A percentile compares a stretch with the other conserved stretches of the same genome.
These are phyloP conservation scores for Cartodere bifasciata DNA, from an alignment of 2,888 invertebrate genomes.

Conservation along the genomic window DNA sequence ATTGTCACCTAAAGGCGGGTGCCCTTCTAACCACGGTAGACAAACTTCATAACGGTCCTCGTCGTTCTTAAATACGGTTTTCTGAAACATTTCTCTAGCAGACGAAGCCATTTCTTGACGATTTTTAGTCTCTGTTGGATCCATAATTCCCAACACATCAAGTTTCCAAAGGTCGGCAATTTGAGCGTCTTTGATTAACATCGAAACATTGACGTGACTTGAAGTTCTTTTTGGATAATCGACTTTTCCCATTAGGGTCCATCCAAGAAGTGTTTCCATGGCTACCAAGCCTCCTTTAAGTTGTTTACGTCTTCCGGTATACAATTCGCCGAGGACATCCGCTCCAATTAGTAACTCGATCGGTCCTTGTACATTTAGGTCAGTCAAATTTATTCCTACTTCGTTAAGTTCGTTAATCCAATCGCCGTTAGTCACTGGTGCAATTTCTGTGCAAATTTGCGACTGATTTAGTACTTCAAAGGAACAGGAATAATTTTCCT, in stretches of 20 bases:
- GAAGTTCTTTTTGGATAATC: no score
- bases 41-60: slow-evolving; percentile 24
- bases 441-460: slow-evolving; percentile 3
- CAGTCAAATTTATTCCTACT: slow-evolving; percentile 1
- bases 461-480: slow-evolving; percentile 7
- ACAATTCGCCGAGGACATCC: slow-evolving; percentile 6
- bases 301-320: slow-evolving; percentile 11
- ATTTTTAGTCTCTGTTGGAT: slow-evolving; percentile 19
- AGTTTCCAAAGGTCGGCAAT: slow-evolving; percentile 23
- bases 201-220: slow-evolving; percentile 12
- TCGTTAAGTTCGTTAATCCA: slow-evolving; percentile 4
- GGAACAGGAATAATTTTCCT: background rate
- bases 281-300: slow-evolving; percentile 18
- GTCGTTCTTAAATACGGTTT: slow-evolving; percentile 19
- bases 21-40: slow-evolving; percentile 24
- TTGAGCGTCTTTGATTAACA: no score
- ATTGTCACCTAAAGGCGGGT: slow-evolving; percentile 21
- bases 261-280: slow-evolving; percentile 19
- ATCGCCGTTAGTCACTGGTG: slow-evolving; percentile 4
- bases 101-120: slow-evolving; percentile 14
- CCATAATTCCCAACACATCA: slow-evolving; percentile 23
- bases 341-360: slow-evolving; percentile 7
- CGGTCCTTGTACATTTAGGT: background rate
- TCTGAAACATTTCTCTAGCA: slow-evolving; percentile 19
- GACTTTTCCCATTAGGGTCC: slow-evolving; percentile 20